These are phyloP conservation scores for Eupeodes latifasciatus DNA, from an alignment of 2,888 invertebrate species.

Conservation along the genomic window DNA sequence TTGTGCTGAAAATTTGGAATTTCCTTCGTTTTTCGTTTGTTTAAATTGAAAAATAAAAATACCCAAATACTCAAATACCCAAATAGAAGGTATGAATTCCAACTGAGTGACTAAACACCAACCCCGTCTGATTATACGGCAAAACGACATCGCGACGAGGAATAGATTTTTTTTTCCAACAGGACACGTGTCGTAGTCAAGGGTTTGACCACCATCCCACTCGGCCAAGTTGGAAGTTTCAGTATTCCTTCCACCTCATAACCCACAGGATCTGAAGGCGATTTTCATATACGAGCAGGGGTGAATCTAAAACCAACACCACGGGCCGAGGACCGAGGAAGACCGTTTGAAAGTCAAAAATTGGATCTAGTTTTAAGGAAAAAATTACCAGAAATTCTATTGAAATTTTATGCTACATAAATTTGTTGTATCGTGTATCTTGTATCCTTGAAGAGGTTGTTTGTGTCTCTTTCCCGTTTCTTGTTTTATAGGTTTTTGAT, in stretches of 20 bases:
- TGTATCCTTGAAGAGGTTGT: conserved; percentile 40
- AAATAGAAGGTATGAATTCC: conserved; percentile 73
- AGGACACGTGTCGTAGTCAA: conserved; percentile 72
- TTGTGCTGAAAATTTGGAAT: conserved; percentile 43
- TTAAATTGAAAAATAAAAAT: conserved; percentile 76
- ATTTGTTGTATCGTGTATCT: conserved; percentile 62
- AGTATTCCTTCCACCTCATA: conserved; percentile 73
- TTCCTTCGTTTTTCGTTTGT: conserved; percentile 45
- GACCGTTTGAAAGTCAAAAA: conserved; percentile 60
- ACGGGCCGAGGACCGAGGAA: neutral
- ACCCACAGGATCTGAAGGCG: conserved; percentile 67
- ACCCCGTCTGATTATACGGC: conserved; percentile 22
- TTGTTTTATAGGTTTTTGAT: conserved; percentile 74
- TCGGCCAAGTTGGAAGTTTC: conserved; percentile 43
- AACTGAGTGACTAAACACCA: conserved; percentile 63
- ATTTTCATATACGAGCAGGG: conserved; percentile 24
- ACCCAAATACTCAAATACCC: conserved; percentile 65
- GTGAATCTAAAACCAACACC: conserved; percentile 45
- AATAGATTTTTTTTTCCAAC: conserved; percentile 26
- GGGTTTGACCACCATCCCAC: conserved; percentile 68
- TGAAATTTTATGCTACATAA: conserved; percentile 76
- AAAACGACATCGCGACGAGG: conserved; percentile 15
- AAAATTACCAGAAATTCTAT: conserved; percentile 66
- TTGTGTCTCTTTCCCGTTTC: conserved; percentile 43
- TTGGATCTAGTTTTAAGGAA: conserved; percentile 72